These are phyloP conservation scores for Grus americana DNA, from an alignment of 2,113 vertebrate genomes.

Conservation along the genomic window DNA sequence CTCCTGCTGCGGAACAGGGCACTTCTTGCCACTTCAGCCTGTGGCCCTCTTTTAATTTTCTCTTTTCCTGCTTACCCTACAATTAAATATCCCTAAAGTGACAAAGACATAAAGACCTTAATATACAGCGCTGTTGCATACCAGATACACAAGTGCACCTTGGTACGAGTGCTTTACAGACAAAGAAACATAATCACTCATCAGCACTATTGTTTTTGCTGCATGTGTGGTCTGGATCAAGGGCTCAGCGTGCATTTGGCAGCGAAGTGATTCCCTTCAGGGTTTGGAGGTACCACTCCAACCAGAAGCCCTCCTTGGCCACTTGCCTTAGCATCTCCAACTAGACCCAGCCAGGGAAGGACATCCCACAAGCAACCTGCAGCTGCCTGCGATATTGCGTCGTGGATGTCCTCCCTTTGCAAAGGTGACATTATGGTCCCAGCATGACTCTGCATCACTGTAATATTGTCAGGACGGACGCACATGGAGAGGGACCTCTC, in stretches of 20 bases:
- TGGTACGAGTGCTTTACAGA: not conserved
- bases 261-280: not conserved
- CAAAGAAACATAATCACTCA: not conserved
- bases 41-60: not conserved
- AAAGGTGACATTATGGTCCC: rapidly evolving
- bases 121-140: not conserved
- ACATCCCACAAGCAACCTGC: not conserved
- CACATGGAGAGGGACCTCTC: not conserved
- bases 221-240: not conserved
- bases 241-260: not conserved
- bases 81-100: not conserved
- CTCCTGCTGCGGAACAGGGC: not conserved
- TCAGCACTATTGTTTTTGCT: constrained; percentile 22
- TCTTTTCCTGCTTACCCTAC: not conserved
- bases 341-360: not conserved
- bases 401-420: not conserved
- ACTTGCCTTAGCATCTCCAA: not conserved
- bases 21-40: not conserved
- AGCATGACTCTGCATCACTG: rapidly evolving
- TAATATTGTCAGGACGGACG: rapidly evolving
- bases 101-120: not conserved
- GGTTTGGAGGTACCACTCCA: not conserved
- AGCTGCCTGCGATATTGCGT: rapidly evolving
- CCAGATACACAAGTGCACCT: not conserved
- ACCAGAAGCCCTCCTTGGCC: not conserved